Evolutionary conservation across 2,113 vertebrate species (phyloP), one percentile per base, ranked within the genome.

Genomic region (Dendrocopos noguchii): DNA sequence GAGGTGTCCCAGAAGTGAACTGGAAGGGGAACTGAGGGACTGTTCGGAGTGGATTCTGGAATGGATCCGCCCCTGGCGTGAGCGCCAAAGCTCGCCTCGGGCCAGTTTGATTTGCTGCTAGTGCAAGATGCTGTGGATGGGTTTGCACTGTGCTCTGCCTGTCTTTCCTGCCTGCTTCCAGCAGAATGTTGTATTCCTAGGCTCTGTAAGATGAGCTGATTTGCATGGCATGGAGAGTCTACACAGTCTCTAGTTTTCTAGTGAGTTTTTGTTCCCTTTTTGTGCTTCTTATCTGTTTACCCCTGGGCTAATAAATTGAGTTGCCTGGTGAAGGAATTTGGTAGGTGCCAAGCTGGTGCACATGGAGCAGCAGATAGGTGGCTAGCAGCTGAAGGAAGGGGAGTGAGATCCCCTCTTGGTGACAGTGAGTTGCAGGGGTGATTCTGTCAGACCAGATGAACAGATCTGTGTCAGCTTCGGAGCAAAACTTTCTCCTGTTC

Each of bases 401-500:
- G 29, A 72, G 12, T 5, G 14, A 57, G 22, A 27, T 63, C 22
- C 75, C 14, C 15, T 80, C 73, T 57, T 50, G 72, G n/a, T 71
- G 34, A 21, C 64, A 63, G 3, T 4, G 27, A 25, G 25, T 47
- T 27, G 55, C 13, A 18, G 16, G 10, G 10, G 8, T 76, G 36
- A 25, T 36, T 73, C 33, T 65, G 12, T 61, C 55, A 57, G 27
- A 33, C 27, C 80, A 2, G 0, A 33, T 52, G 10, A 22, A 34
- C 3, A 1, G 25, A 28, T 70, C 55, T 53, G 14, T 1, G 1
- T 72, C 15, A 21, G 14, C 39, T 80, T 85, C 0, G 2, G 17
- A 36, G 50, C 5, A 87, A 82, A 81, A 65, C 14, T 21, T 80
- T 70, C 3, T 50, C 20, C 1, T 36, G 2, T 28, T 81, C 7